phyloP scores from a whole-genome alignment of 1,140 invertebrate genomes.

The Drosophila virilis region DNA sequence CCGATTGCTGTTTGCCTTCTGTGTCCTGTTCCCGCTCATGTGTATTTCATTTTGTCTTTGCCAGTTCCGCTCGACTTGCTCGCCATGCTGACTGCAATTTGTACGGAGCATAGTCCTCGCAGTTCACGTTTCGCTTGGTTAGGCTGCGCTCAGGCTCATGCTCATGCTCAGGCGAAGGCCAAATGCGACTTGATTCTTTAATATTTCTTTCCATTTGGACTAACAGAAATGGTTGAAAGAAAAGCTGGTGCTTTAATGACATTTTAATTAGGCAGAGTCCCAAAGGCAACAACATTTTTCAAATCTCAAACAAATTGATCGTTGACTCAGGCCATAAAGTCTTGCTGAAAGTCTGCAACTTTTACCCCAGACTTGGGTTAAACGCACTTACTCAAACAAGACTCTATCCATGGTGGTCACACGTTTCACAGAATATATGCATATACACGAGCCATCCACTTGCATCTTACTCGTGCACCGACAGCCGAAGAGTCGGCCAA shows the following conservation, averaged over 20 bases:
- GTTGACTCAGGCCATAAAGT: slow-evolving; percentile 65
- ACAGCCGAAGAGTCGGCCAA: slow-evolving; percentile 47
- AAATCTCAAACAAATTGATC: slow-evolving; percentile 81
- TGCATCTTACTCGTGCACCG: slow-evolving; percentile 9
- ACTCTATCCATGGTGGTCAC: slow-evolving; percentile 32
- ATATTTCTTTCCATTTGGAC: not conserved
- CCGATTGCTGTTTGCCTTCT: slow-evolving; percentile 46
- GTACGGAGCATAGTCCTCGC: slow-evolving; percentile 57
- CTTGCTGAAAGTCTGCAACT: slow-evolving; percentile 52
- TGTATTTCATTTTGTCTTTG: slow-evolving; percentile 81
- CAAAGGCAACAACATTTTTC: slow-evolving; percentile 55
- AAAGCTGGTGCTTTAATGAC: slow-evolving; percentile 66
- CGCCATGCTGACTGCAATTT: slow-evolving; percentile 81
- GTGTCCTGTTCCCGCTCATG: slow-evolving; percentile 57
- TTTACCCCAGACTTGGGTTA: slow-evolving; percentile 47
- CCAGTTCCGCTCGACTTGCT: slow-evolving; percentile 78
- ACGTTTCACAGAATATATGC: slow-evolving; percentile 65
- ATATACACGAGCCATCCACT: slow-evolving; percentile 52
- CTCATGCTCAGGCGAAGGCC: slow-evolving; percentile 58
- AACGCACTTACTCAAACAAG: slow-evolving; percentile 49
- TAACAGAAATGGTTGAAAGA: slow-evolving; percentile 24
- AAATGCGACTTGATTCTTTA: slow-evolving; percentile 34
- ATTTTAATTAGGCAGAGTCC: slow-evolving; percentile 76
- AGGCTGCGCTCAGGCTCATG: slow-evolving; percentile 11
- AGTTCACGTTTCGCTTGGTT: slow-evolving; percentile 72